These are phyloP conservation scores for Arizona elegans DNA, from an alignment of 2,113 vertebrate genomes.

Conservation along the genomic window DNA sequence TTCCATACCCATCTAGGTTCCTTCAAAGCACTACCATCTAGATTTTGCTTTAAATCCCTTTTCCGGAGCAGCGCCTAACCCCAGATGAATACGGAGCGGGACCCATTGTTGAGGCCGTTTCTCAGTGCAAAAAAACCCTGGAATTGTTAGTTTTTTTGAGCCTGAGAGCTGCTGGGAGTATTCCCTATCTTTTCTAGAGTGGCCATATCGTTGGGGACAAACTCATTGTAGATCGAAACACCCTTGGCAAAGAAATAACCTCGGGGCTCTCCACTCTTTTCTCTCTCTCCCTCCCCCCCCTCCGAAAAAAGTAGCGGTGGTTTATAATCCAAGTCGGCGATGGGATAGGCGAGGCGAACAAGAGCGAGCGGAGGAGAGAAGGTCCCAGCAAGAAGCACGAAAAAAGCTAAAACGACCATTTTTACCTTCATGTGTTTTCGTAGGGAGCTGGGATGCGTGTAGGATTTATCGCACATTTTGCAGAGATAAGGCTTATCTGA, in stretches of 20 bases:
- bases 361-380: background rate
- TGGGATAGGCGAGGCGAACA: background rate
- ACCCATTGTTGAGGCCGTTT: background rate
- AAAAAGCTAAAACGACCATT: slow-evolving; percentile 21
- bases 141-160: background rate
- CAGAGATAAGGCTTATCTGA: slow-evolving; percentile 98
- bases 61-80: background rate
- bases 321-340: background rate
- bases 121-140: background rate
- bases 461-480: slow-evolving; percentile 99
- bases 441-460: slow-evolving; percentile 97
- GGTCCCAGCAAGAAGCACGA: background rate
- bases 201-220: background rate
- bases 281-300: background rate
- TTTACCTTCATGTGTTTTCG: slow-evolving; percentile 99
- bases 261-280: background rate
- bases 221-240: background rate
- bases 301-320: background rate
- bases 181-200: background rate
- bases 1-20: background rate
- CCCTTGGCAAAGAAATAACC: background rate
- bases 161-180: background rate
- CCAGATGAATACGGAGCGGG: background rate
- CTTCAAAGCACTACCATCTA: background rate
- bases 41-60: background rate